A percentile compares a stretch with the other conserved stretches of the same genome.
Evolutionary conservation across 2,888 invertebrate species (phyloP).

Genomic region (Desoria tigrina): DNA sequence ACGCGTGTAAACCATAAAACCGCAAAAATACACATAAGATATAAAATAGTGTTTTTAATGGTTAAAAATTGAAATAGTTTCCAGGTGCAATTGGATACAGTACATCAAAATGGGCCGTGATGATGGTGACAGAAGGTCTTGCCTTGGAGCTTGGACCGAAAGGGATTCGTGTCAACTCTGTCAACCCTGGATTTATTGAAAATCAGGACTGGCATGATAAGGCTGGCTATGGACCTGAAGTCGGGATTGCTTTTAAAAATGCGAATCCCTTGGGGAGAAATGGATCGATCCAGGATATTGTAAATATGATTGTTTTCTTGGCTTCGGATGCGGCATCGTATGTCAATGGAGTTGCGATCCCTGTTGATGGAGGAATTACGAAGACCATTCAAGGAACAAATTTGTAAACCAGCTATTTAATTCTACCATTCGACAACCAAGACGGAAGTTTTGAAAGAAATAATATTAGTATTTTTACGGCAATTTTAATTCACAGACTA

Average conservation of each 20-base stretch:
- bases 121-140: slow-evolving; percentile 28
- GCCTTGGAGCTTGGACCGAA: slow-evolving; percentile 34
- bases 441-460: too few species aligned
- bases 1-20: too few species aligned
- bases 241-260: slow-evolving; percentile 36
- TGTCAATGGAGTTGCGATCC: slow-evolving; percentile 36
- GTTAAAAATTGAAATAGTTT: too few species aligned
- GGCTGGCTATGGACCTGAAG: slow-evolving; percentile 41
- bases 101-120: slow-evolving; percentile 42
- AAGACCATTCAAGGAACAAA: slow-evolving; percentile 42
- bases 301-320: slow-evolving; percentile 37
- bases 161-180: slow-evolving; percentile 35
- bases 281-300: slow-evolving; percentile 36
- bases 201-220: slow-evolving; percentile 43
- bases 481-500: too few species aligned
- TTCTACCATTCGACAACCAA: too few species aligned
- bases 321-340: slow-evolving; percentile 41
- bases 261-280: slow-evolving; percentile 37
- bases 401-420: too few species aligned
- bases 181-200: slow-evolving; percentile 39
- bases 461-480: too few species aligned
- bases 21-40: too few species aligned
- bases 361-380: slow-evolving; percentile 41
- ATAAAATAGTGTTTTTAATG: too few species aligned
- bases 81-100: slow-evolving; percentile 45